Evolutionary conservation across 1,140 invertebrate genomes (phyloP).

Genomic region (Zaprionus ghesquierei): DNA sequence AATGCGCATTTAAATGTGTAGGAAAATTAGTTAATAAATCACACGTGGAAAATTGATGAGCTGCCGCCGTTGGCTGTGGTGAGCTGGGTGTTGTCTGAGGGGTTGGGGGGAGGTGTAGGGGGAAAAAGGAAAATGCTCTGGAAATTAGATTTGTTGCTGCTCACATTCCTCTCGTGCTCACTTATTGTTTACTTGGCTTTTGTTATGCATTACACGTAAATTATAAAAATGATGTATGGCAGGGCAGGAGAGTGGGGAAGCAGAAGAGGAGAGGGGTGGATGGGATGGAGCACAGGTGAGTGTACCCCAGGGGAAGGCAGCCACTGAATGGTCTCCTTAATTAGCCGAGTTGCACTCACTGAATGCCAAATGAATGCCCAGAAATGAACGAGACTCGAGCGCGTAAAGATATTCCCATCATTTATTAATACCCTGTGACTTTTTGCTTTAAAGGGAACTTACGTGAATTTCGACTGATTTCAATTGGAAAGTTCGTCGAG

Average conservation of each 20-base stretch:
- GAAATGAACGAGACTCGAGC: neutral
- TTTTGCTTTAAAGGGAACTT: neutral
- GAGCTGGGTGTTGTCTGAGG: neutral
- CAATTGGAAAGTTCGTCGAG: conserved; percentile 40
- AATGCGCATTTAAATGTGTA: conserved; percentile 75
- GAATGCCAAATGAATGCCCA: conserved; percentile 33
- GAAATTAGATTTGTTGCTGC: conserved; percentile 44
- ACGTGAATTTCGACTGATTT: conserved; percentile 7
- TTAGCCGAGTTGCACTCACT: conserved; percentile 27
- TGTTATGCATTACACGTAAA: conserved; percentile 60
- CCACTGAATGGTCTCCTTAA: conserved; percentile 43
- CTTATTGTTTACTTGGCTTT: conserved; percentile 64
- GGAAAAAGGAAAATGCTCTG: conserved; percentile 20
- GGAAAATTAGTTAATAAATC: conserved; percentile 81
- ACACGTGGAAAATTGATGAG: conserved; percentile 79
- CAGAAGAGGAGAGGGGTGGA: neutral
- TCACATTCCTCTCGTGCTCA: conserved; percentile 32
- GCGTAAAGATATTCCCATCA: conserved; percentile 28
- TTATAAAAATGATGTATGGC: conserved; percentile 55
- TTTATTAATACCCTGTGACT: conserved; percentile 29
- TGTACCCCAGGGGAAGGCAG: conserved; percentile 24
- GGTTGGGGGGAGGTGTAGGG: too few relatives aligned
- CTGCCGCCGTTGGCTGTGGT: conserved; percentile 59
- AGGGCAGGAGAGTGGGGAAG: neutral
- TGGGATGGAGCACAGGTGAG: neutral